Evolutionary conservation across 2,888 invertebrate genomes (phyloP), one percentile per base, ranked within the genome.

Genomic region (Callyntrura sp.): DNA sequence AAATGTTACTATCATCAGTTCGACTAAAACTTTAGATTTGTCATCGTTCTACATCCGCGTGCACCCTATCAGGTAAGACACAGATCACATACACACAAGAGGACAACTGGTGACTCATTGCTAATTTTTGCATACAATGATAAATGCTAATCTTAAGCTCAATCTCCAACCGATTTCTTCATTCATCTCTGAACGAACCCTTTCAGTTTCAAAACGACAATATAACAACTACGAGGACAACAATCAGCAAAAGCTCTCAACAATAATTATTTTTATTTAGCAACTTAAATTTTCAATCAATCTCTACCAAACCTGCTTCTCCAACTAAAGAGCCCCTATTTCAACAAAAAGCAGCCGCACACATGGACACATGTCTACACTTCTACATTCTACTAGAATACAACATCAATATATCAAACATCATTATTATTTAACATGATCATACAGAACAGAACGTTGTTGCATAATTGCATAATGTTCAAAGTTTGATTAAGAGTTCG

Each of bases 391-490:
- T 73, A 73, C 73, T n/a, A n/a, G n/a, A n/a, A n/a, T n/a, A n/a
- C n/a, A n/a, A 8, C n/a, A n/a, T n/a, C 45, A 70, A 20, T 20
- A 76, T 79, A 79, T 79, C 79, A 35, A 51, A 51, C 57, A n/a
- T n/a, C n/a, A n/a, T n/a, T n/a, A n/a, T n/a, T n/a, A 79, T 79
- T 57, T 79, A 55, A 55, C 28, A 79, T 55, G 57, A 78, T 78
- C 57, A 79, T 73, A 11, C n/a, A 25, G 25, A 78, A 23, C 28
- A 78, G n/a, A n/a, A 14, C 11, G 4, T n/a, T n/a, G 23, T 45
- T 82, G 62, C 82, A 82, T 81, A 81, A 82, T 45, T 12, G 1
- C 55, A 62, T 23, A 35, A 17, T 78, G 78, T 55, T 78, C 78
- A 78, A 78, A 78, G n/a, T 51, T 78, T 76, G 12, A 43, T 78